Conservation (phyloP, 2,888 invertebrate genomes). For the Agrotis segetum region DNA sequence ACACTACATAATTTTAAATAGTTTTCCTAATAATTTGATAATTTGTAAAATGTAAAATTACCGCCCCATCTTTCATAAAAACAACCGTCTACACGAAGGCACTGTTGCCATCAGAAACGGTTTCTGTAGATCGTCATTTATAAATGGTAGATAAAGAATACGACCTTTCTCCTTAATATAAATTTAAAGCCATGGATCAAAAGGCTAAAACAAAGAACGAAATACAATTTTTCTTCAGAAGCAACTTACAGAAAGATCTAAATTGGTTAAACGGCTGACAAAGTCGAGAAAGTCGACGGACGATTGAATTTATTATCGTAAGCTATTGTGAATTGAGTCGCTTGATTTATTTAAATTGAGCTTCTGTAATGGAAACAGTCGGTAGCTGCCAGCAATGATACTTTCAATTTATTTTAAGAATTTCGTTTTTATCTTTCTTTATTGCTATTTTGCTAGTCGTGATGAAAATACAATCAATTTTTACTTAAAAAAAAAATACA, state of each 20-base stretch:
- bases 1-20: too few species aligned
- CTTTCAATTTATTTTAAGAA: conserved; percentile 39
- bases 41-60: too few species aligned
- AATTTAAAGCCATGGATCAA: conserved; percentile 11
- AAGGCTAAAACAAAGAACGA: conserved; percentile 21
- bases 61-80: too few species aligned
- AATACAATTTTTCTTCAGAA: conserved; percentile 24
- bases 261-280: conserved; percentile 47
- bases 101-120: background rate
- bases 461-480: too few species aligned
- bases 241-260: conserved; percentile 36
- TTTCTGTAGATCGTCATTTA: background rate
- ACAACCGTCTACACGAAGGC: too few species aligned
- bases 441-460: background rate
- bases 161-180: background rate
- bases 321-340: conserved; percentile 52
- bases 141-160: background rate
- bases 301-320: conserved; percentile 57
- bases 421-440: conserved; percentile 12
- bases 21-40: too few species aligned
- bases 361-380: conserved; percentile 42
- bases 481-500: too few species aligned
- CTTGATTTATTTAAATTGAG: conserved; percentile 59
- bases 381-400: conserved; percentile 24
- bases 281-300: conserved; percentile 44